Percentiles rank a stretch among this genome's conserved stretches.
Evolutionary conservation across 2,888 invertebrate species (phyloP).

Genomic region (Hyles lineata): DNA sequence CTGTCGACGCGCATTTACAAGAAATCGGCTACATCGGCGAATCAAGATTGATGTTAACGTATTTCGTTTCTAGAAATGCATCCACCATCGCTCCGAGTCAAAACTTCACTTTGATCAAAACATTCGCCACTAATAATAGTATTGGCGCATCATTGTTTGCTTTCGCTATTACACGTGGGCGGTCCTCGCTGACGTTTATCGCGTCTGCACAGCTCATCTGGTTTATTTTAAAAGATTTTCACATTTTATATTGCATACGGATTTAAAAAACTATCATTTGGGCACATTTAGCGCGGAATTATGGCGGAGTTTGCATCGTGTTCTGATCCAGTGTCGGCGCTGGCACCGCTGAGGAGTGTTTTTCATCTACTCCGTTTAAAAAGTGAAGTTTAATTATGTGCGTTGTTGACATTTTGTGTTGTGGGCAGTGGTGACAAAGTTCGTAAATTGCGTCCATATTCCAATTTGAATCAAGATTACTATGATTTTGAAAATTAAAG

Average conservation of each 20-base stretch:
- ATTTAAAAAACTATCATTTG: constrained; percentile 33
- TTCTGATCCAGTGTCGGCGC: background rate
- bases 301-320: background rate
- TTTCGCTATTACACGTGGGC: constrained; percentile 51
- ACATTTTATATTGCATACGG: constrained; percentile 39
- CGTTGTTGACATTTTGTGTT: background rate
- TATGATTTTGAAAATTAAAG: background rate
- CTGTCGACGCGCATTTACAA: background rate
- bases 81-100: constrained; percentile 5
- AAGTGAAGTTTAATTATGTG: background rate
- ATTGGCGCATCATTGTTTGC: constrained; percentile 51
- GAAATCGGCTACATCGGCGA: constrained; percentile 13
- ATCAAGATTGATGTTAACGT: constrained; percentile 15
- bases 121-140: constrained; percentile 23
- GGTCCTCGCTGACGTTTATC: constrained; percentile 49
- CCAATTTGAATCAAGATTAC: background rate
- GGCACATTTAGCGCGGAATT: constrained; percentile 1
- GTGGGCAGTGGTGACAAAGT: background rate
- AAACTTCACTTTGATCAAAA: constrained; percentile 15
- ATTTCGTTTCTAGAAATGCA: constrained; percentile 25
- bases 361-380: background rate
- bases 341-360: background rate
- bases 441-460: background rate
- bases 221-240: constrained; percentile 51
- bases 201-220: constrained; percentile 50